Percentiles rank a stretch among this genome's conserved stretches.
These are phyloP conservation scores for Sebastes vulpes DNA, from an alignment of 2,797 vertebrate species.

Conservation along the genomic window DNA sequence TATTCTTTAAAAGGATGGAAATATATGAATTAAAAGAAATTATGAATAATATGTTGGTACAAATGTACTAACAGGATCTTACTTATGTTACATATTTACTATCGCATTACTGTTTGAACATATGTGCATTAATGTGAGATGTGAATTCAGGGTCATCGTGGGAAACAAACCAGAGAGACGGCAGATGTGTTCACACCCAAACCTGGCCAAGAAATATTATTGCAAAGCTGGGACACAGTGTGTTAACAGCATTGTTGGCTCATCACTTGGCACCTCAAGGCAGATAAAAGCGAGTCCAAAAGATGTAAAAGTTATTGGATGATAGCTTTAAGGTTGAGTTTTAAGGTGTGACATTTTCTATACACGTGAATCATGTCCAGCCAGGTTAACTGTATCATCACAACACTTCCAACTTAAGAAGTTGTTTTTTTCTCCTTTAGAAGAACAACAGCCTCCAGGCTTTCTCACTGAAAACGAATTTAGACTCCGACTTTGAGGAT, in stretches of 20 bases:
- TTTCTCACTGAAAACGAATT: neutral
- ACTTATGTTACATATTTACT: neutral
- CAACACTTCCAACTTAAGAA: neutral
- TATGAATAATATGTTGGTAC: neutral
- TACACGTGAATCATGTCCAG: neutral
- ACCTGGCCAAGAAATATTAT: slow-evolving; percentile 3
- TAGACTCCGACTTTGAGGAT: neutral
- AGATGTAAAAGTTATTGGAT: slow-evolving; percentile 10
- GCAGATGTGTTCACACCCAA: neutral
- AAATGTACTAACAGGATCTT: neutral
- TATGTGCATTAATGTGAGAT: neutral
- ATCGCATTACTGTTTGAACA: neutral
- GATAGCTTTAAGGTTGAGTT: neutral
- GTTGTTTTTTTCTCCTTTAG: neutral
- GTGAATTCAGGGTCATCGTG: neutral
- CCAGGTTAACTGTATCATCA: neutral
- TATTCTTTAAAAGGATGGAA: neutral
- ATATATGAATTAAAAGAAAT: neutral
- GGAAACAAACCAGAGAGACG: neutral
- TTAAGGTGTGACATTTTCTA: slow-evolving; percentile 13
- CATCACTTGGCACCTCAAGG: slow-evolving; percentile 5
- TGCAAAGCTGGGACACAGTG: neutral
- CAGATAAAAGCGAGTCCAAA: slow-evolving; percentile 25
- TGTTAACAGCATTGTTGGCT: slow-evolving; percentile 2
- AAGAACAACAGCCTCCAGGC: neutral